A percentile compares a stretch with the other conserved stretches of the same genome.
These are phyloP conservation scores for Athripsodes cinereus DNA, from an alignment of 2,888 invertebrate genomes.

Conservation along the genomic window DNA sequence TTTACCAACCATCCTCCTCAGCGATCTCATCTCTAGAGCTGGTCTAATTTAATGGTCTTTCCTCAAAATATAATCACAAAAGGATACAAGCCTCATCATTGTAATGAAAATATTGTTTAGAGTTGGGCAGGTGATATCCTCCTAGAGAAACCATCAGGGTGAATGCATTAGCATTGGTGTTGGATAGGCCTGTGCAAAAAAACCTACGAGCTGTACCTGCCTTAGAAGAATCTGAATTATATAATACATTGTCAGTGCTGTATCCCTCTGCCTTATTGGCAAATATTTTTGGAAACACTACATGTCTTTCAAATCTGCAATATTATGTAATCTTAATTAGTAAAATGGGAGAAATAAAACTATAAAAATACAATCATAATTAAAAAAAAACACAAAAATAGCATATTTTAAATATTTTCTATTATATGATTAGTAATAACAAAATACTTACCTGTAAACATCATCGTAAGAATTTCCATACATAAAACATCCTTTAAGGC, in stretches of 20 bases:
- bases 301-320: constrained; percentile 84
- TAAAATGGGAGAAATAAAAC: too few species aligned
- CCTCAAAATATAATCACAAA: too few species aligned
- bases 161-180: constrained; percentile 74
- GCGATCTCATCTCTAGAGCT: too few species aligned
- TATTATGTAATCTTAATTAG: too few species aligned
- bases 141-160: constrained; percentile 86
- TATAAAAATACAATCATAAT: neutral
- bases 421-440: neutral
- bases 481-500: constrained; percentile 87
- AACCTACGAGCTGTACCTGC: constrained; percentile 83
- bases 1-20: too few species aligned
- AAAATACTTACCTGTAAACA: constrained; percentile 63
- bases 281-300: constrained; percentile 89
- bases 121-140: constrained; percentile 70
- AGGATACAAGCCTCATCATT: constrained; percentile 96
- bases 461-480: constrained; percentile 93
- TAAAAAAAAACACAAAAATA: too few species aligned
- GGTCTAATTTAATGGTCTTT: too few species aligned
- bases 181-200: constrained; percentile 67
- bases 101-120: constrained; percentile 72
- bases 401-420: too few species aligned
- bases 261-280: constrained; percentile 87
- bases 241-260: constrained; percentile 77
- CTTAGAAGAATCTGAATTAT: constrained; percentile 83